Base-by-base conservation (phyloP, 2,797 vertebrate species). In the Psittacula echo region DNA sequence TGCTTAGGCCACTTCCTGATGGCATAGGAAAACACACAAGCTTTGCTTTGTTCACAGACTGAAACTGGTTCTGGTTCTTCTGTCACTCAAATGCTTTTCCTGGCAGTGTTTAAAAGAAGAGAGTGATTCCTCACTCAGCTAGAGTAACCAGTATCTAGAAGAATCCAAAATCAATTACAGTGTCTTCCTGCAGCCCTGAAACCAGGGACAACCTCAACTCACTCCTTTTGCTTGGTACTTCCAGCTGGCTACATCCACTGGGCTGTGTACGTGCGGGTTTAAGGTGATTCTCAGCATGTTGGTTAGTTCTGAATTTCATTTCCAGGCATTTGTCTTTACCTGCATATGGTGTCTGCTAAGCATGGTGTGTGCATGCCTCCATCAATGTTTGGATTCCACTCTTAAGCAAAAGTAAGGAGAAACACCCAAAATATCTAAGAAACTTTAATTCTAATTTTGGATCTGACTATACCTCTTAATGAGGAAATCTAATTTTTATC, bases 281-380 rank as follows among this genome's bases (percentile, higher is more conserved):
- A 34, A 60, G 27, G 32, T 60, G 21, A 13, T 74, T 30, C 51
- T 67, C 27, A 39, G 14, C 21, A 5, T 44, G 4, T n/a, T 68
- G 41, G 4, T 74, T 51, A 64, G 30, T 54, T 72, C 34, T 45
- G 48, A 67, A 53, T 50, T 45, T 84, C 6, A 11, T 60, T 48
- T 23, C 10, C 11, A 42, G 41, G 10, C 27, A 23, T 75, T 58
- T 54, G 10, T 41, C 22, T 80, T 80, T 65, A 37, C 30, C 9
- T 61, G 18, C 9, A 41, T 9, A 19, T 0, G 0, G 13, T 30
- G 16, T 51, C 27, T 85, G 9, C 7, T 30, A 62, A 27, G 6
- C 16, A 51, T 0, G 1, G 6, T 16, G 11, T 70, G 27, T 30
- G 18, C 10, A 13, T 39, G 20, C 8, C 22, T 77, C 18, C 3